Evolutionary conservation across 2,113 vertebrate species (phyloP).

Genomic region (Oreochromis aureus): DNA sequence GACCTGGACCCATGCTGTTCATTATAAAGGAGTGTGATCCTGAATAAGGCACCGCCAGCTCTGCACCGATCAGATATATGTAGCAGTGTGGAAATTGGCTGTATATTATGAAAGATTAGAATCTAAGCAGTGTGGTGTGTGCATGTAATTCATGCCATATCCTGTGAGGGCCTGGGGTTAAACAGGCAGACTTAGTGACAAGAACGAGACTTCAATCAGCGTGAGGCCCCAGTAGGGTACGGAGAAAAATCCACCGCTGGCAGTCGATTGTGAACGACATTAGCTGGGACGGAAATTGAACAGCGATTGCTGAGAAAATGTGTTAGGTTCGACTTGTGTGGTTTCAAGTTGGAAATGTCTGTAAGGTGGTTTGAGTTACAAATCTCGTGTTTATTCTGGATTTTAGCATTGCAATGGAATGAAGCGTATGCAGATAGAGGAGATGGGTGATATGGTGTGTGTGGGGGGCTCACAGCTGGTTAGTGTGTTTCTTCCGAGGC

Average conservation of each 20-base stretch:
- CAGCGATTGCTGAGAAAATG: constrained; percentile 1
- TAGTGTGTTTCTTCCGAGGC: constrained; percentile 24
- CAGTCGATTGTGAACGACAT: constrained; percentile 6
- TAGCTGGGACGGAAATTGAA: constrained; percentile 8
- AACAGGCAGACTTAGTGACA: constrained; percentile 27
- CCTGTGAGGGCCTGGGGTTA: constrained; percentile 37
- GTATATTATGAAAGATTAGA: constrained; percentile 59
- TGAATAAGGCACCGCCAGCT: neutral
- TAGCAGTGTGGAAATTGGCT: constrained; percentile 36
- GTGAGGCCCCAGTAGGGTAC: constrained; percentile 8
- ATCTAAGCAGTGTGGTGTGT: constrained; percentile 38
- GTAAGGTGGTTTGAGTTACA: neutral
- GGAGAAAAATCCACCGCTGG: constrained; percentile 1
- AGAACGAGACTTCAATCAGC: constrained; percentile 37
- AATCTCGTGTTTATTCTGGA: neutral
- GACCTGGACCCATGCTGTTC: neutral
- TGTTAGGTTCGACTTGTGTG: neutral
- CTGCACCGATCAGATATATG: constrained; percentile 28
- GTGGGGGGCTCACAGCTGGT: constrained; percentile 71
- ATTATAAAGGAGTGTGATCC: neutral
- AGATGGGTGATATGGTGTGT: constrained; percentile 18
- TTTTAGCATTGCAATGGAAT: neutral
- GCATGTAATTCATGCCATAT: constrained; percentile 45
- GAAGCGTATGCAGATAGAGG: neutral
- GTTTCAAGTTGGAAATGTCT: neutral